phyloP scores from a whole-genome alignment of 2,797 vertebrate species.

The Stomatorhinus walkeri region DNA sequence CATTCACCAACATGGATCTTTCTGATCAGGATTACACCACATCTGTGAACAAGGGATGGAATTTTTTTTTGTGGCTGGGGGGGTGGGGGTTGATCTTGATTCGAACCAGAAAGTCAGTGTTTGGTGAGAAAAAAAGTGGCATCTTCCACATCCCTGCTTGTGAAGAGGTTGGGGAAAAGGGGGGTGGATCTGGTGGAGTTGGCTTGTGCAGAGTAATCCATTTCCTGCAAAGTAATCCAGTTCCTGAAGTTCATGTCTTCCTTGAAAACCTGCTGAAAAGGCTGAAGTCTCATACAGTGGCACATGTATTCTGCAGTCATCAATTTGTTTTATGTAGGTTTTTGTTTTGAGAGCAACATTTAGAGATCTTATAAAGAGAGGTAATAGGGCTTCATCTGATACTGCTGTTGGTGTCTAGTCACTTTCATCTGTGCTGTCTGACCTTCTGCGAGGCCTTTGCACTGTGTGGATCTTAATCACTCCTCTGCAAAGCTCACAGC shows the following conservation, averaged over 20 bases:
- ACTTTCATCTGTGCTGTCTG: slow-evolving; percentile 66
- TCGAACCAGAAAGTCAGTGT: background rate
- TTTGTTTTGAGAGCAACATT: slow-evolving; percentile 64
- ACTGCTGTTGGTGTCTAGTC: slow-evolving; percentile 50
- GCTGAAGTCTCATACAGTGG: slow-evolving; percentile 58
- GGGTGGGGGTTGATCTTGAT: background rate
- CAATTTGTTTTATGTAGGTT: slow-evolving; percentile 77
- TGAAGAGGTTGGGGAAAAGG: slow-evolving; percentile 28
- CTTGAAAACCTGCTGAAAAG: slow-evolving; percentile 73
- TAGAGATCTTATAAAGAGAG: slow-evolving; percentile 60
- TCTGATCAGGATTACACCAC: slow-evolving; percentile 6
- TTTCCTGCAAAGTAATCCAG: slow-evolving; percentile 47
- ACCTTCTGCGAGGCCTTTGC: slow-evolving; percentile 29
- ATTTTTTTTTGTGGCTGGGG: background rate
- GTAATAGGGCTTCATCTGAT: slow-evolving; percentile 56
- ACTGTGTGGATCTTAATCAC: background rate
- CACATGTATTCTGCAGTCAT: slow-evolving; percentile 65
- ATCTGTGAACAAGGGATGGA: slow-evolving; percentile 9
- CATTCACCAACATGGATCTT: slow-evolving; percentile 7
- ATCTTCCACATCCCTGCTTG: slow-evolving; percentile 23
- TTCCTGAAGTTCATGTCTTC: slow-evolving; percentile 86
- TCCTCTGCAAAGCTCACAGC: background rate
- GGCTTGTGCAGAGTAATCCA: slow-evolving; percentile 15
- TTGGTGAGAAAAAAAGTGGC: slow-evolving; percentile 30
- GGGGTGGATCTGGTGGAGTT: slow-evolving; percentile 46